phyloP scores from a whole-genome alignment of 2,113 vertebrate species.

The Nannospalax galili region DNA sequence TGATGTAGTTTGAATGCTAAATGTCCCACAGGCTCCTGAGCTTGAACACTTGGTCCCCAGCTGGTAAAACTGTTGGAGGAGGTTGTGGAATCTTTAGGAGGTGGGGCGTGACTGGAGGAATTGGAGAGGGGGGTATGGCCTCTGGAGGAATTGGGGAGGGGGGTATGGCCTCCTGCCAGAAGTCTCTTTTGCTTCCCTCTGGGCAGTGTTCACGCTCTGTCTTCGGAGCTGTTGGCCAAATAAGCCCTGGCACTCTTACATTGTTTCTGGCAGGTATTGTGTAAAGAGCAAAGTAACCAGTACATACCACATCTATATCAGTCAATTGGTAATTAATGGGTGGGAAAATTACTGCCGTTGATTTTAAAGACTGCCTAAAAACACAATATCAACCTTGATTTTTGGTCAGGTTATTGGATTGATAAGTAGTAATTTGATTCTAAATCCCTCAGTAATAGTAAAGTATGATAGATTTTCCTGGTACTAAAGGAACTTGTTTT shows the following conservation, averaged over 20 bases:
- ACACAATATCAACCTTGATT: not conserved
- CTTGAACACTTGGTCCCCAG: not conserved
- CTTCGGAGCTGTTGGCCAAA: not conserved
- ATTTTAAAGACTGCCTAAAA: conserved; percentile 31
- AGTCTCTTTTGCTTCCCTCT: too few species aligned
- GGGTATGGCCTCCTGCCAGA: not conserved
- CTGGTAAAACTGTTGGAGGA: not conserved
- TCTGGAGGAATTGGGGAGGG: not conserved
- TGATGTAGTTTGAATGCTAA: not conserved
- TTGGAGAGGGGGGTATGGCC: too few species aligned
- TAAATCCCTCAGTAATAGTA: not conserved
- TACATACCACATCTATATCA: not conserved
- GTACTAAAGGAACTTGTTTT: not conserved
- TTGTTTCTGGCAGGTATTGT: not conserved
- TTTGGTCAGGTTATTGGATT: not conserved
- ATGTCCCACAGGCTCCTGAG: not conserved
- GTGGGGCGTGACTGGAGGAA: not conserved
- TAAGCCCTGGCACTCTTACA: not conserved
- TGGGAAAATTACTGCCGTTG: not conserved
- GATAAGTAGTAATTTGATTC: not conserved
- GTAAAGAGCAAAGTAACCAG: not conserved
- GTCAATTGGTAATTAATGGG: not conserved
- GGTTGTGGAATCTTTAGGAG: not conserved
- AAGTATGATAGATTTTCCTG: not conserved
- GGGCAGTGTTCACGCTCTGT: too few species aligned